Evolutionary conservation across 2,113 vertebrate genomes (phyloP).

Genomic region (Etheostoma cragini): DNA sequence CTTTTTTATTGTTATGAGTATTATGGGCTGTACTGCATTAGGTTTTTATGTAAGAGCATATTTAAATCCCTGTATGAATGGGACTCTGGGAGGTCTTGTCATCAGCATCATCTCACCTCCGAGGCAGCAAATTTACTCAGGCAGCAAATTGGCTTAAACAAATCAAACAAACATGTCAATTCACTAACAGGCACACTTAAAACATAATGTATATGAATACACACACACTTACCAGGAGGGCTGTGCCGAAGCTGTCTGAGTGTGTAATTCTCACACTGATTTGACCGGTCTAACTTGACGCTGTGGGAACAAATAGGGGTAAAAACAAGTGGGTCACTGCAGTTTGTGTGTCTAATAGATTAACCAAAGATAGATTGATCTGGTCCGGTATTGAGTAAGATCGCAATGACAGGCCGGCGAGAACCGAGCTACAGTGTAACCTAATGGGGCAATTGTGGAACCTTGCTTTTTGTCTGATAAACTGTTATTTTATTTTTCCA

Average conservation of each 20-base stretch:
- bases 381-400: no score
- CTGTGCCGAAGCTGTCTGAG: constrained; percentile 8
- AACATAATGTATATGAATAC: neutral
- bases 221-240: neutral
- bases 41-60: constrained; percentile 9
- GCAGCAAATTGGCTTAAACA: constrained; percentile 12
- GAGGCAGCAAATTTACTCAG: constrained; percentile 2
- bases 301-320: constrained; percentile 65
- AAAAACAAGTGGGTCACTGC: constrained; percentile 33
- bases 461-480: no score
- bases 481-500: no score
- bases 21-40: neutral
- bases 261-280: constrained; percentile 14
- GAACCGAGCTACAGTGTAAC: no score
- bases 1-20: constrained; percentile 5
- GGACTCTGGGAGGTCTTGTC: constrained; percentile 20
- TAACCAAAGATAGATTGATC: no score
- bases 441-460: no score
- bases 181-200: neutral
- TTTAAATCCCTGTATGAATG: constrained; percentile 19
- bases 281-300: constrained; percentile 15
- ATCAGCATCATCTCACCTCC: constrained; percentile 6
- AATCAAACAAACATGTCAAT: neutral
- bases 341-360: no score
- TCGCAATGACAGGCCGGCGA: no score